Conservation (phyloP, 92 coral and sea anemone genomes). For the Epizoanthus stellaris region DNA sequence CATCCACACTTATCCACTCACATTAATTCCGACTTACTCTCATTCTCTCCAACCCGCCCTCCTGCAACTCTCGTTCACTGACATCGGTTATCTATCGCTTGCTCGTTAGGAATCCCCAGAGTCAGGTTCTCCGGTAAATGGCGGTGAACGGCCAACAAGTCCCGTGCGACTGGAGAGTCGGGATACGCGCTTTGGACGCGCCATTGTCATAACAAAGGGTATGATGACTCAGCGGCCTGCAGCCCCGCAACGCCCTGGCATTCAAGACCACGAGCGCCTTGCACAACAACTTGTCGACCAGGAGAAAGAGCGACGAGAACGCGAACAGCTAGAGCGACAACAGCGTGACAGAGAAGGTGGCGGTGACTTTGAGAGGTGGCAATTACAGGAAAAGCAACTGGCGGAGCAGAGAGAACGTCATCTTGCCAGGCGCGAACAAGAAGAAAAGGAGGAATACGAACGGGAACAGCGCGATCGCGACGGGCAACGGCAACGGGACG, state of each 20-base stretch:
- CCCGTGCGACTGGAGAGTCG: slow-evolving; percentile 82
- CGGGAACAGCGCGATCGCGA: slow-evolving; percentile 74
- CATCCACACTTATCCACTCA: too few species aligned
- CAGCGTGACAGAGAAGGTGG: slow-evolving; percentile 22
- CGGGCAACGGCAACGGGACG: slow-evolving; percentile 61
- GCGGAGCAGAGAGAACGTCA: slow-evolving; percentile 51
- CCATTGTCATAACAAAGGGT: slow-evolving; percentile 71
- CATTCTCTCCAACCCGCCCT: too few species aligned
- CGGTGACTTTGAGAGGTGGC: slow-evolving; percentile 81
- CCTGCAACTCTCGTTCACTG: background rate
- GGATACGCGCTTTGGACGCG: slow-evolving; percentile 74
- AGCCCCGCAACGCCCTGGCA: slow-evolving; percentile 31
- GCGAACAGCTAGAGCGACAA: slow-evolving; percentile 47
- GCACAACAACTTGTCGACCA: slow-evolving; percentile 59
- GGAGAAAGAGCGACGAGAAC: slow-evolving; percentile 57
- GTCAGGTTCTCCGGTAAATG: background rate
- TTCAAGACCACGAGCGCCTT: slow-evolving; percentile 58
- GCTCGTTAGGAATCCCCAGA: slow-evolving; percentile 57
- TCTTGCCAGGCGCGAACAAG: slow-evolving; percentile 55
- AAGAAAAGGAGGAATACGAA: slow-evolving; percentile 47
- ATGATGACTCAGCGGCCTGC: slow-evolving; percentile 34
- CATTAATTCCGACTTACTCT: too few species aligned
- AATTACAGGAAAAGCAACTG: slow-evolving; percentile 56
- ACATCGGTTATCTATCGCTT: background rate
- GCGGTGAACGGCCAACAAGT: slow-evolving; percentile 65